These are phyloP conservation scores for Sus scrofa DNA, from an alignment of 2,113 vertebrate species.

Conservation along the genomic window T2T-Sscrofa CM000812.6:56478001-56478500, in stretches of 20 bases:
- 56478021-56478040: background rate
- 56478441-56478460: background rate
- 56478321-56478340: background rate
- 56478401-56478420: background rate
- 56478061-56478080: background rate
- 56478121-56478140: background rate
- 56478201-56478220: background rate
- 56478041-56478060: background rate
- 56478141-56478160: background rate
- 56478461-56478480: background rate
- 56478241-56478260: background rate
- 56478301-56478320: background rate
- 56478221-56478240: background rate
- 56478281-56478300: background rate
- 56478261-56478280: background rate
- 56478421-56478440: background rate
- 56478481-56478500: background rate
- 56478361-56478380: background rate
- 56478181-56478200: background rate
- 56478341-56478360: background rate
- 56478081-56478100: background rate
- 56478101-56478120: background rate
- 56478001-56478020: background rate
- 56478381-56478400: background rate
- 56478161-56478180: background rate